Evolutionary conservation across 2,888 invertebrate genomes (phyloP), one percentile per base, ranked within the genome.

Genomic region (Mactromeris polynyma): DNA sequence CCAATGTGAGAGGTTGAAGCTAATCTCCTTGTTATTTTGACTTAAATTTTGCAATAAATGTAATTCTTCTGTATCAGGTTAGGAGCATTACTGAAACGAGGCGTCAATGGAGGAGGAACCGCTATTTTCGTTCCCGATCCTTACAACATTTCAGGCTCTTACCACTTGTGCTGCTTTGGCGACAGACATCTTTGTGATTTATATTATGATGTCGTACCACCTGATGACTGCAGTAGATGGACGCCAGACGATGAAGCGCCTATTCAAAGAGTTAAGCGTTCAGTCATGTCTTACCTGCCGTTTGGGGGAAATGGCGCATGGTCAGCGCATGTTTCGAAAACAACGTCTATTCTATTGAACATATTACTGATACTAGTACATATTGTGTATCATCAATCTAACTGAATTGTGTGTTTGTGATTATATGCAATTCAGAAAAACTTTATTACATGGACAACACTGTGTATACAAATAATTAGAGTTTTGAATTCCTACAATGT

Each of bases 171-270:
- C 77, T 83, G 83, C 21, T 21, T 14, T 46, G 83, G 58, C 26
- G 54, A 83, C 51, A 42, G 73, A 33, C 73, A 83, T 33, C 69
- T 87, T 11, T 87, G 86, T 79, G 40, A 42, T 17, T 78, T 78
- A 19, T 86, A 58, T 40, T 86, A 82, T 33, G 86, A 86, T 33
- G 81, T 86, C 36, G 38, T 33, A 17, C 86, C 79, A 0, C 82
- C 86, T 26, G 83, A 87, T 79, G 83, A 87, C 40, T 87, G 86
- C 46, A 78, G 54, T 1, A 58, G 86, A 36, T 82, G 38, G 31
- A 82, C 19, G 0, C 58, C 86, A 4, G 78, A 38, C 17, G 86
- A 87, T 26, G 82, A 87, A 21, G 19, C 17, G 21, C 77, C 83
- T 0, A 77, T 73, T 2, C 2, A 77, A 9, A 42, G 83, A 21